Evolutionary conservation across 35 echinoderm and acorn worm genomes (phyloP), one percentile per base, ranked within the genome.

Genomic region (Heliocidaris tuberculata): DNA sequence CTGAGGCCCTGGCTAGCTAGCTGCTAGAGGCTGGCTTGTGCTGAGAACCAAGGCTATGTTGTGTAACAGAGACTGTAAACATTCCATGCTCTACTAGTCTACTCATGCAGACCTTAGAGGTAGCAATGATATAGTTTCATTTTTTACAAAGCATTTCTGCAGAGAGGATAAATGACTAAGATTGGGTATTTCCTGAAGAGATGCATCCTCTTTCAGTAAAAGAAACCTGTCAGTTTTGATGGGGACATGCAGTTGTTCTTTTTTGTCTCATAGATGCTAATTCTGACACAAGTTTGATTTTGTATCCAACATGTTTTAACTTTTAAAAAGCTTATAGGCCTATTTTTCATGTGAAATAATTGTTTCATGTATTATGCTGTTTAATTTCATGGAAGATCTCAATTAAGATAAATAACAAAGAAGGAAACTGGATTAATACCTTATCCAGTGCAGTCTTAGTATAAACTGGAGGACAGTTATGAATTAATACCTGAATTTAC

Each of bases 41-140:
- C 65, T 78, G 65, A 78, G 65, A 78, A 78, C 65, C 65, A 78
- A 78, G 65, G 65, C 65, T 78, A 78, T 78, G 65, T 78, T 78
- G 65, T 78, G 65, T 78, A 78, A 78, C 27, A 78, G 65, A 78
- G 21, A 78, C 65, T 78, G 65, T 78, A 78, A 78, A 78, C 65
- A 78, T 78, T 78, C 65, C 65, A 27, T 78, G 27, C 27, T n/a
- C 8, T 27, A 19, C 65, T 78, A 78, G 65, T 78, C 65, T 78
- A n/a, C 21, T 78, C 27, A 19, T 78, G 65, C 65, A 78, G 65
- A 78, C 65, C 65, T 7, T 19, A 78, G 6, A 27, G 27, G 21
- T 9, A 78, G 65, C 21, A 78, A n/a, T 21, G 4, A 78, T 78
- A 19, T 78, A 15, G 7, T n/a, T 78, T 78, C 65, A 27, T 78